Conservation (phyloP, 2,113 vertebrate species). For the Hucho hucho region DNA sequence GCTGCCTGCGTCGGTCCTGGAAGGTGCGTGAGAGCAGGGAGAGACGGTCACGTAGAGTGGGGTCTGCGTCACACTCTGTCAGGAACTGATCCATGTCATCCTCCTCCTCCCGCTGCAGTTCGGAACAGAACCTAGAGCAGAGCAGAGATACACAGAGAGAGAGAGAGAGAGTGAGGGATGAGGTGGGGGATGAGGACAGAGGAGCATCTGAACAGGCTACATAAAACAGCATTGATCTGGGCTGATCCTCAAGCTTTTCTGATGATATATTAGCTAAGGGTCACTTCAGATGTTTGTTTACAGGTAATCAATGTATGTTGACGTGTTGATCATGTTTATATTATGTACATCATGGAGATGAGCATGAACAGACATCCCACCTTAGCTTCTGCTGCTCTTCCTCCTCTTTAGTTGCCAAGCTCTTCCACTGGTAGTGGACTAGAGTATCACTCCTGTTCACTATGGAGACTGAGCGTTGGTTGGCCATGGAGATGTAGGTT, state of each 20-base stretch:
- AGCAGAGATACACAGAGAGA: neutral
- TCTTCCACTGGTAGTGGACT: constrained; percentile 82
- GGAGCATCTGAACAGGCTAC: neutral
- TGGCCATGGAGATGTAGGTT: constrained; percentile 77
- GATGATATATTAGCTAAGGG: too few relatives aligned
- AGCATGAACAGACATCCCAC: constrained; percentile 46
- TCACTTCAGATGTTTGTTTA: too few relatives aligned
- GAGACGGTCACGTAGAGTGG: constrained; percentile 56
- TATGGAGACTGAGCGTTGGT: constrained; percentile 66
- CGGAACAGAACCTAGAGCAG: constrained; percentile 59
- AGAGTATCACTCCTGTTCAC: constrained; percentile 76
- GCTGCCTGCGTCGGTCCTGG: constrained; percentile 58
- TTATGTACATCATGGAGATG: neutral
- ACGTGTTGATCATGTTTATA: neutral
- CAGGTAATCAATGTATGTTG: neutral
- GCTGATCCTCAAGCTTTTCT: neutral
- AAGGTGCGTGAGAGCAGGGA: constrained; percentile 64
- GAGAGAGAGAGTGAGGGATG: neutral
- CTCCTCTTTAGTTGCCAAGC: constrained; percentile 70
- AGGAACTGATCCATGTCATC: constrained; percentile 56
- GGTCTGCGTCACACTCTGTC: constrained; percentile 64
- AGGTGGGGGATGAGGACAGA: neutral
- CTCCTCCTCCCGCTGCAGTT: constrained; percentile 58
- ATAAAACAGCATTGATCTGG: neutral
- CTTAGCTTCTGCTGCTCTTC: constrained; percentile 72